These are phyloP conservation scores for Chrysoperla carnea DNA, from an alignment of 1,140 invertebrate genomes.

Conservation along the genomic window DNA sequence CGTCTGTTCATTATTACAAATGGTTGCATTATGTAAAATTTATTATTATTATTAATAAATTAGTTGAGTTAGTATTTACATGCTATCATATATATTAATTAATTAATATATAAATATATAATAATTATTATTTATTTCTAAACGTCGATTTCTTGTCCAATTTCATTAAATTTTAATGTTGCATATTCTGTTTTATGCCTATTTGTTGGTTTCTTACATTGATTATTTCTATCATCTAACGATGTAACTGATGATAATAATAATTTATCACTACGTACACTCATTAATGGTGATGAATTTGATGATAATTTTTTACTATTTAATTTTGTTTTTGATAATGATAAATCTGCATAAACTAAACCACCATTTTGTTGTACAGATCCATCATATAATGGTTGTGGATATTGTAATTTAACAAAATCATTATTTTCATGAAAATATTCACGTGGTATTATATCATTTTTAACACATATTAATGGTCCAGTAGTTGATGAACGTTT, in stretches of 20 bases:
- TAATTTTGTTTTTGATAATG: slow-evolving; percentile 13
- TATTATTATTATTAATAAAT: neutral
- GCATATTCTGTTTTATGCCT: slow-evolving; percentile 43
- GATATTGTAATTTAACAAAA: slow-evolving; percentile 20
- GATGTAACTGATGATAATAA: too few species aligned
- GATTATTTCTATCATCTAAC: neutral
- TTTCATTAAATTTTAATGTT: slow-evolving; percentile 59
- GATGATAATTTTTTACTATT: neutral
- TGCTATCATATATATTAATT: too few species aligned
- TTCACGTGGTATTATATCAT: neutral
- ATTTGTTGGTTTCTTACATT: neutral
- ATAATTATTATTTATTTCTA: too few species aligned
- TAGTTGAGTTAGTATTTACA: neutral
- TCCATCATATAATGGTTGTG: slow-evolving; percentile 14
- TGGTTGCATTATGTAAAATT: neutral
- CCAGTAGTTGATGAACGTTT: neutral
- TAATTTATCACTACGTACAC: too few species aligned
- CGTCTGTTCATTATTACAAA: too few species aligned
- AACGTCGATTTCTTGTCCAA: slow-evolving; percentile 58
- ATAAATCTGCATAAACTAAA: slow-evolving; percentile 22
- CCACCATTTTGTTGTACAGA: slow-evolving; percentile 4
- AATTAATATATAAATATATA: too few species aligned
- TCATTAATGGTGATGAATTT: neutral
- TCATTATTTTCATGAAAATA: neutral
- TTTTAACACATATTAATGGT: neutral